Base-by-base conservation (phyloP, 2,888 invertebrate species). In the Agrotis clavis region DNA sequence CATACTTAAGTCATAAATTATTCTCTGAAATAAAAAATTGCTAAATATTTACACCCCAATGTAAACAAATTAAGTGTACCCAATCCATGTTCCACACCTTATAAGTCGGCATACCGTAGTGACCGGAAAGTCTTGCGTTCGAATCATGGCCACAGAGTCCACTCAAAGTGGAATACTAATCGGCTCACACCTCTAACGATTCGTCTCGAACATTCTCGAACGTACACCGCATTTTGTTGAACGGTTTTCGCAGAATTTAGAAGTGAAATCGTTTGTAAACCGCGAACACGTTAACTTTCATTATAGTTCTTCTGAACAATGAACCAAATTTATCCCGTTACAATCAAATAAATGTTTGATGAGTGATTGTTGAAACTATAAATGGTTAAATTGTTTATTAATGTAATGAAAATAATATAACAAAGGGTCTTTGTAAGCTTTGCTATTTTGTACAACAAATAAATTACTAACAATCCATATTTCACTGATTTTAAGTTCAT, bases 91-190 rank as follows among this genome's bases (percentile, higher is more conserved):
- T 61, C n/a, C 16, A 21, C 48, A 56, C 48, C 54, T 63, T 57
- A 7, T 47, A 21, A 54, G 53, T 62, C 9, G 21, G 57, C 48
- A 65, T 54, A 50, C 65, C 54, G 41, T 19, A 60, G 67, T 76
- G 47, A 56, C 82, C 65, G 61, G 19, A 30, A 18, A 47, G 14
- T 47, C 61, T 62, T 65, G 65, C 45, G 61, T 60, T 53, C 5
- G 16, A 82, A 63, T 69, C 82, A n/a, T 66, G 70, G 57, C 70
- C 82, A 1, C 82, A 70, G 13, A 59, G 21, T 21, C n/a, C 13
- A 18, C 66, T 60, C 47, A 41, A 66, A 70, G 47, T 18, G 30
- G 78, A 77, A 82, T 82, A 70, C 82, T 82, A 77, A 79, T 70
- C 50, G 63, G 9, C 63, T 66, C 47, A 63, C 65, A 70, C 63